Evolutionary conservation across 2,888 invertebrate species (phyloP).

Genomic region (Oxytorus armatus): DNA sequence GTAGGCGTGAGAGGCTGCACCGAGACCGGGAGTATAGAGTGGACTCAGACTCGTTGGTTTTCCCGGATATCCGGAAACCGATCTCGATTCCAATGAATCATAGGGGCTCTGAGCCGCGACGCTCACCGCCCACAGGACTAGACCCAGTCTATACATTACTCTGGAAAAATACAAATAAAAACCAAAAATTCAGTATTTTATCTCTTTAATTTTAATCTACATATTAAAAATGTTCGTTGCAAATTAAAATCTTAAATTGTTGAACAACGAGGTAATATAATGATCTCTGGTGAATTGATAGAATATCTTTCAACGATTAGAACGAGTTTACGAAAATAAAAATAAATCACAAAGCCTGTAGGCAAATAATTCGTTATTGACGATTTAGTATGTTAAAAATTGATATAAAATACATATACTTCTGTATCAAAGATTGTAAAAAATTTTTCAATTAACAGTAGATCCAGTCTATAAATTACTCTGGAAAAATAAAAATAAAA

Average conservation of each 20-base stretch:
- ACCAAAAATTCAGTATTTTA: neutral
- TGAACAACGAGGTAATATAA: no score
- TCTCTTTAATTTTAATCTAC: neutral
- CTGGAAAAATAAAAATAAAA: conserved; percentile 30
- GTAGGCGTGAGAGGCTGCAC: conserved; percentile 77
- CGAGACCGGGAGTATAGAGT: conserved; percentile 78
- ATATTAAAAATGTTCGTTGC: neutral
- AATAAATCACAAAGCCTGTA: no score
- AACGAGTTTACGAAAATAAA: no score
- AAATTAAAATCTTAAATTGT: no score
- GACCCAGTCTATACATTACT: conserved; percentile 80
- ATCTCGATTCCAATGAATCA: conserved; percentile 78
- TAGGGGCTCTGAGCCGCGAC: conserved; percentile 79
- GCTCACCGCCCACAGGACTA: conserved; percentile 77
- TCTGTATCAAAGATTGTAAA: no score
- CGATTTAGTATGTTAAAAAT: no score
- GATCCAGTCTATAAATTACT: conserved; percentile 80
- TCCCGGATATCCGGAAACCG: conserved; percentile 77
- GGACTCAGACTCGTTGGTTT: conserved; percentile 80
- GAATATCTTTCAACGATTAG: no score
- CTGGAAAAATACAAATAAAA: conserved; percentile 30
- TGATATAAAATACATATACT: no score
- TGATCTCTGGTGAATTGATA: no score
- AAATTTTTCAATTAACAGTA: no score
- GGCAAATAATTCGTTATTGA: no score